These are phyloP conservation scores for Crotophaga sulcirostris DNA, from an alignment of 2,113 vertebrate species.

Conservation along the genomic window DNA sequence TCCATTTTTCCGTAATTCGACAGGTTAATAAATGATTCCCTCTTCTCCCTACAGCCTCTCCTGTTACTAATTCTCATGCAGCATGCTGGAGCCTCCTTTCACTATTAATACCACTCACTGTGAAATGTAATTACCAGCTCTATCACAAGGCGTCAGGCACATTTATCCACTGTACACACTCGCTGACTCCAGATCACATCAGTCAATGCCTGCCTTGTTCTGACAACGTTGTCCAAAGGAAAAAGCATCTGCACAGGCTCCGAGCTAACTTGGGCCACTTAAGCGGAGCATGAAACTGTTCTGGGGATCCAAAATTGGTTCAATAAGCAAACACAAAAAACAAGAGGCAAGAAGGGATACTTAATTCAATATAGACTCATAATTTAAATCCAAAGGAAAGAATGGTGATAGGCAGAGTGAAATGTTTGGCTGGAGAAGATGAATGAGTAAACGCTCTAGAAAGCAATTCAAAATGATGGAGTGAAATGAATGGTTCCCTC, in stretches of 20 bases:
- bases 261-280: not conserved
- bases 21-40: conserved; percentile 71
- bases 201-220: conserved; percentile 46
- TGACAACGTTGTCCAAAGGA: conserved; percentile 46
- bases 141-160: conserved; percentile 69
- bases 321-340: not conserved
- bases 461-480: conserved; percentile 31
- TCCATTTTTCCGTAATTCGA: conserved; percentile 53
- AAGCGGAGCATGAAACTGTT: not conserved
- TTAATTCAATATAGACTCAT: not conserved
- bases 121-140: conserved; percentile 79
- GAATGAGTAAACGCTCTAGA: conserved; percentile 13
- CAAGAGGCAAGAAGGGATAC: not conserved
- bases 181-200: conserved; percentile 60
- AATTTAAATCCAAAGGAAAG: conserved; percentile 4
- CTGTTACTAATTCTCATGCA: conserved; percentile 43
- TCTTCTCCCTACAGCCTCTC: conserved; percentile 47
- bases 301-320: not conserved
- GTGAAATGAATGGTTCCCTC: conserved; percentile 36
- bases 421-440: conserved; percentile 39
- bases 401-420: not conserved
- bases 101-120: conserved; percentile 77
- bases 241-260: not conserved
- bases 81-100: conserved; percentile 50
- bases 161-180: conserved; percentile 74